phyloP scores from a whole-genome alignment of 2,888 invertebrate species.

The Habroteleia sp. region DNA sequence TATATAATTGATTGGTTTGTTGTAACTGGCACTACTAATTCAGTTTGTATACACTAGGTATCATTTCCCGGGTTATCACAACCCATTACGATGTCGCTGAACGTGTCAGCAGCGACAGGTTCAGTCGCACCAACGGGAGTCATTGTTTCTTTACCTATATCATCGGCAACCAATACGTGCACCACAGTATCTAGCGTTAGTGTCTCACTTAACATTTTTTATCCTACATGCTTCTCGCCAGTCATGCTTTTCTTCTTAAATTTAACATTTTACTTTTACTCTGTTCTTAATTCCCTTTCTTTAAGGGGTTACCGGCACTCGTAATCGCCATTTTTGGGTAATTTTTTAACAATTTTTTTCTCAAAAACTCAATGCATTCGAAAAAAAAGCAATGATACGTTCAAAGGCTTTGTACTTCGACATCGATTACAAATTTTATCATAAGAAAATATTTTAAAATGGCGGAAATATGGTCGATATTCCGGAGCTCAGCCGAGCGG shows the following conservation, averaged over 20 bases:
- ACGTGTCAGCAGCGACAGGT: slow-evolving; percentile 85
- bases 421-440: too few species aligned
- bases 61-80: slow-evolving; percentile 93
- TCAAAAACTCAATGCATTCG: too few species aligned
- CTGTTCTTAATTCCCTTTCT: too few species aligned
- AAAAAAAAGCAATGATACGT: too few species aligned
- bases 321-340: too few species aligned
- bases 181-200: slow-evolving; percentile 80
- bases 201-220: slow-evolving; percentile 64
- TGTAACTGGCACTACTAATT: slow-evolving; percentile 59
- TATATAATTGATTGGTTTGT: slow-evolving; percentile 26
- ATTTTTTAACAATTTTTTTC: too few species aligned
- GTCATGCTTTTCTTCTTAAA: slow-evolving; percentile 56
- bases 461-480: too few species aligned
- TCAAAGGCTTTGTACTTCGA: too few species aligned
- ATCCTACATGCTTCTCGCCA: slow-evolving; percentile 37
- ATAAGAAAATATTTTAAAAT: too few species aligned
- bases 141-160: slow-evolving; percentile 86
- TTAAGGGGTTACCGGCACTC: too few species aligned
- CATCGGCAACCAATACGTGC: slow-evolving; percentile 80
- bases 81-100: slow-evolving; percentile 90
- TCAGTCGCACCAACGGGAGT: slow-evolving; percentile 83
- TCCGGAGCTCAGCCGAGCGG: too few species aligned
- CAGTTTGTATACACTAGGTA: slow-evolving; percentile 80
- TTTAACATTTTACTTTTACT: slow-evolving; percentile 35